A percentile compares a stretch with the other conserved stretches of the same genome.
Evolutionary conservation across 2,888 invertebrate genomes (phyloP).

Genomic region (Latheticus oryzae): DNA sequence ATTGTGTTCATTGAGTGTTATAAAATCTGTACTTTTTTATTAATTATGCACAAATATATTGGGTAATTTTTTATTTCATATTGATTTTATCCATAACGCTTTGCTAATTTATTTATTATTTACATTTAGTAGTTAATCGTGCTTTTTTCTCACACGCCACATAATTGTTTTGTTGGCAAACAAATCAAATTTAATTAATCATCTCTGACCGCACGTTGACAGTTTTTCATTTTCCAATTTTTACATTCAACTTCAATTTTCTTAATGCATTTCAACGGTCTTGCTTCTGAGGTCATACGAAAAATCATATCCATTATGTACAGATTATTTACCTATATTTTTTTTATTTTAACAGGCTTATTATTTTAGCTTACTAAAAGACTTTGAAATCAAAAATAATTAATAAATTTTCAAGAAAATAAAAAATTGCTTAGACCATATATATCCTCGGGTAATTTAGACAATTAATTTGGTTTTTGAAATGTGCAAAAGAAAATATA

Average conservation of each 20-base stretch:
- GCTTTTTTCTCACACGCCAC: constrained; percentile 11
- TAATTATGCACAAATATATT: constrained; percentile 56
- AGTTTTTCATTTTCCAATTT: constrained; percentile 24
- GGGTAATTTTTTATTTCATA: constrained; percentile 37
- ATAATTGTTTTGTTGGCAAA: constrained; percentile 27
- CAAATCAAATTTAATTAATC: constrained; percentile 32
- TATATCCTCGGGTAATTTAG: no score
- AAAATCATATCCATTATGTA: no score
- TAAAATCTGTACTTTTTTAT: constrained; percentile 59
- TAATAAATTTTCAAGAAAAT: no score
- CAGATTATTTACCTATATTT: no score
- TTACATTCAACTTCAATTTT: constrained; percentile 20
- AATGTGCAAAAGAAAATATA: no score
- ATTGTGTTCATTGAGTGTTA: constrained; percentile 58
- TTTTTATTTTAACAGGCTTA: no score
- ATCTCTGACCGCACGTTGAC: constrained; percentile 20
- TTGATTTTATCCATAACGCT: constrained; percentile 26
- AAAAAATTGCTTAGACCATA: no score
- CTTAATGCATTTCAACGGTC: constrained; percentile 23
- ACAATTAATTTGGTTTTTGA: no score
- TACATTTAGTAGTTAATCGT: constrained; percentile 33
- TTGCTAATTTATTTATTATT: constrained; percentile 36
- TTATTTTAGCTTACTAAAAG: no score
- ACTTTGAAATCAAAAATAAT: no score
- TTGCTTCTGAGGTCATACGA: neutral